Base-by-base conservation (phyloP, 2,113 vertebrate genomes). In the Neotoma lepida region DNA sequence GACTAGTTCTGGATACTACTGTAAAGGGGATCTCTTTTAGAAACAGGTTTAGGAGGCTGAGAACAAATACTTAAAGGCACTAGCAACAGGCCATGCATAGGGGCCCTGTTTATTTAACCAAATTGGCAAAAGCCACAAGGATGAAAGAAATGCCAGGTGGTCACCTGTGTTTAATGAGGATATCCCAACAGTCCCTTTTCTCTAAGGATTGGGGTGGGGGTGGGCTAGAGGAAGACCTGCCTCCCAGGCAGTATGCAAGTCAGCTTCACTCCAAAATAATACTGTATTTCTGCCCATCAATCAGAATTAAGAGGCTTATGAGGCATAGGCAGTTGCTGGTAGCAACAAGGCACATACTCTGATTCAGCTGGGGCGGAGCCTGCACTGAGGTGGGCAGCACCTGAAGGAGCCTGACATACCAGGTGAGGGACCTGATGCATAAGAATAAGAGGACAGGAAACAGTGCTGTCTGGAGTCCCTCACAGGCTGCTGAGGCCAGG, bases 281-380 rank as follows among this genome's bases (percentile, higher is more conserved):
- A 95, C 54, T 74, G 6, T 96, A 97, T 98, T 97, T 98, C 97
- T 95, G 89, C 93, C 96, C 97, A 98, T 98, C 98, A 97, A 97
- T 98, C 98, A 97, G 96, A 96, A 98, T 97, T 97, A 98, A 98
- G 97, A 97, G 81, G 90, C 97, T 97, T 95, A 92, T 94, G 93
- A 64, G 93, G 95, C 95, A 95, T 88, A 93, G 74, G 91, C 97
- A 97, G 98, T 99, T 98, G 98, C 98, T 96, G 98, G 96, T 98
- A 98, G 98, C 98, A 99, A 99, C 98, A 98, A 97, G 97, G 97
- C 97, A 98, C 96, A 97, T 77, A 39, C 97, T 97, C 89, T 44
- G 26, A 41, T 89, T 2, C 51, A 85, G 96, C 39, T 54, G 61
- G 64, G 90, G 78, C 18, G 20, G n/a, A 73, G 86, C 24, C n/a